Percentiles rank a stretch among this genome's conserved stretches.
phyloP scores from a whole-genome alignment of 2,113 vertebrate species.

The Callithrix jacchus region DNA sequence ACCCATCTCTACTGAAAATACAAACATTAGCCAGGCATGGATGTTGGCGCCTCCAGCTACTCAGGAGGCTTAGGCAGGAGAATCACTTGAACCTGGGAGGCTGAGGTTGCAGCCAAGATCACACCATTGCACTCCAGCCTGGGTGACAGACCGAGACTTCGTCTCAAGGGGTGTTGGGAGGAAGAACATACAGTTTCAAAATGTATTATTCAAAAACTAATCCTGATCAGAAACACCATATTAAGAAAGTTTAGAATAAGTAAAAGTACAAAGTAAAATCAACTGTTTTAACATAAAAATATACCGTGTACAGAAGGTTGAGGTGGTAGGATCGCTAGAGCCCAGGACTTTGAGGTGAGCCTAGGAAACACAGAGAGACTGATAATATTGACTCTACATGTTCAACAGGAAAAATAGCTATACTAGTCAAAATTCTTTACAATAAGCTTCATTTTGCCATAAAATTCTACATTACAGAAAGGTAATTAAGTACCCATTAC shows the following conservation, averaged over 20 bases:
- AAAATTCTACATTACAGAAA: not conserved
- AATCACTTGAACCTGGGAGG: no score
- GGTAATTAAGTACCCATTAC: not conserved
- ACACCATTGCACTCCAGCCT: no score
- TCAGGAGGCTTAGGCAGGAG: no score
- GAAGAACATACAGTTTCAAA: not conserved
- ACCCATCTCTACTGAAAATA: no score
- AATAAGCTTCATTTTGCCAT: not conserved
- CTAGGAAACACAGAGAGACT: not conserved
- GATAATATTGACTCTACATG: not conserved
- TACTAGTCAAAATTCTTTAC: not conserved
- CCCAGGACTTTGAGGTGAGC: not conserved
- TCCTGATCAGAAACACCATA: not conserved
- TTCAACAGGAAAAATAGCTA: not conserved
- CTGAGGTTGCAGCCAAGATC: no score
- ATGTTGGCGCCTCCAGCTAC: no score
- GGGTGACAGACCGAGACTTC: no score
- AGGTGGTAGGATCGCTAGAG: not conserved
- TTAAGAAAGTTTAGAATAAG: not conserved
- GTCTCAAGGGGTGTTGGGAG: no score
- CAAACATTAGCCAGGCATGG: no score
- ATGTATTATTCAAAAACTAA: slow-evolving; percentile 12
- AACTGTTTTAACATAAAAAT: not conserved
- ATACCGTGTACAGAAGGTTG: not conserved
- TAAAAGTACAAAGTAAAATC: not conserved